phyloP scores from a whole-genome alignment of 1,140 invertebrate species.

The Anadara kagoshimensis region DNA sequence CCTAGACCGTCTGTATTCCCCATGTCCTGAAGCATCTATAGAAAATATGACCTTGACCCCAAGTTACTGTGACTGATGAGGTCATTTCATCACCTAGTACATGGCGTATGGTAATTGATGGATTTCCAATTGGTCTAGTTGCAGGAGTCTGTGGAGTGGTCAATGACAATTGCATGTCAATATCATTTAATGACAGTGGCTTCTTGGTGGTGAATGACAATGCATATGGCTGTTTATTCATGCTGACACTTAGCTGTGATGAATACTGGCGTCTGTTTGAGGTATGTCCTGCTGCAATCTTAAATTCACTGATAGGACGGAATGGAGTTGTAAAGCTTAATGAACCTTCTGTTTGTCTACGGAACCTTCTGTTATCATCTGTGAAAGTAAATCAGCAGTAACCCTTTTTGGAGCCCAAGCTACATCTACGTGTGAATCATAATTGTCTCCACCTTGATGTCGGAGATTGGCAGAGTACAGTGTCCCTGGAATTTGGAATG shows the following conservation, averaged over 20 bases:
- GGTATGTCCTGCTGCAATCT: conserved; percentile 16
- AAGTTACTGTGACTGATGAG: conserved; percentile 6
- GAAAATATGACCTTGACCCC: conserved; percentile 23
- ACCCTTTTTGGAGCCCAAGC: conserved; percentile 54
- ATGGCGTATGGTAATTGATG: conserved; percentile 5
- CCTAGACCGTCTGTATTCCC: neutral
- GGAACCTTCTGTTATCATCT: conserved; percentile 16
- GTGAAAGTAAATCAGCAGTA: conserved; percentile 21
- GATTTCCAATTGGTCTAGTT: conserved; percentile 13
- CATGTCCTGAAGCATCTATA: conserved; percentile 27
- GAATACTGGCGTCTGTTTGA: neutral
- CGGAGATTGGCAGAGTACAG: conserved; percentile 36
- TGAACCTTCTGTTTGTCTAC: conserved; percentile 28
- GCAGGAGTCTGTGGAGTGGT: conserved; percentile 12
- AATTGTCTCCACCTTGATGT: conserved; percentile 25
- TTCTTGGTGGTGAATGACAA: conserved; percentile 26
- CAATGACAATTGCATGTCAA: conserved; percentile 21
- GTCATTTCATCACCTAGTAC: conserved; percentile 5
- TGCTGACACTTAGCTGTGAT: too few species aligned
- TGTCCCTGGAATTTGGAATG: conserved; percentile 26
- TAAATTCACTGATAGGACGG: conserved; percentile 37
- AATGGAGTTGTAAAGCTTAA: conserved; percentile 41
- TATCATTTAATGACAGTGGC: conserved; percentile 34
- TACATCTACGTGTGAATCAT: conserved; percentile 36
- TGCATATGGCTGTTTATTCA: neutral